Conservation (phyloP, 2,888 invertebrate genomes). For the Brachyopa scutellaris region DNA sequence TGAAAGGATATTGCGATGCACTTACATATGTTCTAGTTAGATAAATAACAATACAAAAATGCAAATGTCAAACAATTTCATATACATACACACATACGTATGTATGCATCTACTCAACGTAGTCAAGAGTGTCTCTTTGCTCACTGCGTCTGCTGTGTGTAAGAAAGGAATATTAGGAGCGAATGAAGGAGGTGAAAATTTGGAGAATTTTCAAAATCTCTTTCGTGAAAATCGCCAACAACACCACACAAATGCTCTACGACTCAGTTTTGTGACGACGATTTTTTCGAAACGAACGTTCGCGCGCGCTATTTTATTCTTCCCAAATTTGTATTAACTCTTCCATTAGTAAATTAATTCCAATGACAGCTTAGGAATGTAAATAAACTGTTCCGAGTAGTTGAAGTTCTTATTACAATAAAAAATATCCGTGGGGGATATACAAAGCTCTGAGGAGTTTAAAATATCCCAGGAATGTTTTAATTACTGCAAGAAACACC, state of each 20-base stretch:
- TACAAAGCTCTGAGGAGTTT: too few species aligned
- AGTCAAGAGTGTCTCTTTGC: conserved; percentile 39
- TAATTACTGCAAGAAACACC: too few species aligned
- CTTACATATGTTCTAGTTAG: conserved; percentile 16
- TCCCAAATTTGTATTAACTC: too few species aligned
- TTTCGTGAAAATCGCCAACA: conserved; percentile 1
- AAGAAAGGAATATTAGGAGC: conserved; percentile 30
- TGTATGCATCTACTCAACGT: conserved; percentile 11
- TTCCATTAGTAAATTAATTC: too few species aligned
- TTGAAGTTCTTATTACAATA: too few species aligned
- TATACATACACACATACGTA: background rate
- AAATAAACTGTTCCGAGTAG: too few species aligned
- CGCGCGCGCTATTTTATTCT: conserved; percentile 72
- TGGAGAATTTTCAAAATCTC: conserved; percentile 32
- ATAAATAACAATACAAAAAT: conserved; percentile 42
- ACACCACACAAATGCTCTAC: conserved; percentile 30
- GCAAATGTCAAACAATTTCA: conserved; percentile 42
- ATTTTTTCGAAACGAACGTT: conserved; percentile 80
- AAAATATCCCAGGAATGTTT: too few species aligned
- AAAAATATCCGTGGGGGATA: too few species aligned
- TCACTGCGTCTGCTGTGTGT: conserved; percentile 19
- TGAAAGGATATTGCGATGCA: conserved; percentile 41
- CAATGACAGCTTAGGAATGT: too few species aligned
- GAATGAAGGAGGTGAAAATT: conserved; percentile 44
- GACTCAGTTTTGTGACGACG: conserved; percentile 80